These are phyloP conservation scores for Podarcis muralis DNA, from an alignment of 2,113 vertebrate genomes.

Conservation along the genomic window DNA sequence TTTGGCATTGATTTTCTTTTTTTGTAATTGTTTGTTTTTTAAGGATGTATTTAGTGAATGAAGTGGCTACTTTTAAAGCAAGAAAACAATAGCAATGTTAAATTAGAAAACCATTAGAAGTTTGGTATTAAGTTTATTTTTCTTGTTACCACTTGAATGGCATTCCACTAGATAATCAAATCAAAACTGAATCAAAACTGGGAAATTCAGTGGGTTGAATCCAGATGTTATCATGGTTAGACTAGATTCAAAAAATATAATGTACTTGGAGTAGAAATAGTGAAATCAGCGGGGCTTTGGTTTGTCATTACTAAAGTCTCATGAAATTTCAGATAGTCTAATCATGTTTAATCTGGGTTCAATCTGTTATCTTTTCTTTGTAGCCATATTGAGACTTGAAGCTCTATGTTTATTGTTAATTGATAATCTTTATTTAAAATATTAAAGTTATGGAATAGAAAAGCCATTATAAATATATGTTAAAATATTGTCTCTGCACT, in stretches of 20 bases:
- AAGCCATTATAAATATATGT: neutral
- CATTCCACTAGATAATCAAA: too few relatives aligned
- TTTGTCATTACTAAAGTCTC: too few relatives aligned
- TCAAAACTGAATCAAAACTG: neutral
- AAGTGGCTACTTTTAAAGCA: slow-evolving; percentile 48
- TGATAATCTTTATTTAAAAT: slow-evolving; percentile 3
- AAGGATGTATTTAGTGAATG: slow-evolving; percentile 66
- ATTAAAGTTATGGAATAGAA: neutral
- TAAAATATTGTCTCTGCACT: neutral
- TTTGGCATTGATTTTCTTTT: slow-evolving; percentile 63
- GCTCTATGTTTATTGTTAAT: neutral
- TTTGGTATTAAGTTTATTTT: slow-evolving; percentile 34
- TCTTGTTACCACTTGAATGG: neutral
- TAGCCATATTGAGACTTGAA: too few relatives aligned
- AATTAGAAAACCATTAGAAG: slow-evolving; percentile 50
- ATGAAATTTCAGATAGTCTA: too few relatives aligned
- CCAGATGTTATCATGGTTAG: too few relatives aligned
- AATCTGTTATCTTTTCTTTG: too few relatives aligned
- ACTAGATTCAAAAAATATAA: too few relatives aligned
- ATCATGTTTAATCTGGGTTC: too few relatives aligned
- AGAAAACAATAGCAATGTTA: slow-evolving; percentile 59
- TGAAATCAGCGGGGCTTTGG: too few relatives aligned
- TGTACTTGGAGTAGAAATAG: too few relatives aligned
- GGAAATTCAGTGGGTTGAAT: neutral
- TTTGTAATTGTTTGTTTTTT: slow-evolving; percentile 74